Base-by-base conservation (phyloP, 2,113 vertebrate genomes). In the Tiliqua scincoides region DNA sequence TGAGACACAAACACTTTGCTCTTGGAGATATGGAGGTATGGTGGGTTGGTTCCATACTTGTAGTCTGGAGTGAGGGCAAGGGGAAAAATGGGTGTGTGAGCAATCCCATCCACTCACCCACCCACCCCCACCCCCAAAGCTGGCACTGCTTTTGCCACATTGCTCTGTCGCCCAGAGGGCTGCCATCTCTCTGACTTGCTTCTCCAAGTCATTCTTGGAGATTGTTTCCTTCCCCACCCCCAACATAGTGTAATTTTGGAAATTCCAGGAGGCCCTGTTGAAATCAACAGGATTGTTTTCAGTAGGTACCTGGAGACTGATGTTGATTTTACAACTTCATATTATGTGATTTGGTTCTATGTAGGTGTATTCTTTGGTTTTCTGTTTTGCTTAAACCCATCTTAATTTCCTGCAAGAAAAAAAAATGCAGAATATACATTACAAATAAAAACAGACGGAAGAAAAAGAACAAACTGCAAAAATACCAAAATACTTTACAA, bases 401-500 rank as follows among this genome's bases (percentile, higher is more conserved):
- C 43, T 82, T 67, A 79, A 35, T 35, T 90, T 71, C 59, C 68
- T 25, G 76, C 91, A 79, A 84, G 30, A 30, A 10, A 30, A 10
- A 20, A 35, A 30, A 23, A 23, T 54, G 14, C n/a, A 23, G 15
- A 37, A 57, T 72, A 54, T 61, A 20, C 9, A 82, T 70, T 32
- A 32, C 14, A 74, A 48, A 63, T 5, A 52, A 61, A 32, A 48
- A 63, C n/a, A 23, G 62, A 76, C 57, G 76, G 67, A 54, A 52
- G 23, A 37, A 63, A 86, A 73, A 68, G 68, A 43, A 54, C 35
- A 62, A 35, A 72, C 17, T 83, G 17, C 57, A 87, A 84, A 84
- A 82, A 43, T 20, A 81, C 23, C 37, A 48, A 48, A 85, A 84
- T 12, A 81, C 23, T 43, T 11, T 68, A 87, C 32, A 0, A 0